Evolutionary conservation across 1,140 invertebrate species (phyloP).

Genomic region (Calliphora vicina): DNA sequence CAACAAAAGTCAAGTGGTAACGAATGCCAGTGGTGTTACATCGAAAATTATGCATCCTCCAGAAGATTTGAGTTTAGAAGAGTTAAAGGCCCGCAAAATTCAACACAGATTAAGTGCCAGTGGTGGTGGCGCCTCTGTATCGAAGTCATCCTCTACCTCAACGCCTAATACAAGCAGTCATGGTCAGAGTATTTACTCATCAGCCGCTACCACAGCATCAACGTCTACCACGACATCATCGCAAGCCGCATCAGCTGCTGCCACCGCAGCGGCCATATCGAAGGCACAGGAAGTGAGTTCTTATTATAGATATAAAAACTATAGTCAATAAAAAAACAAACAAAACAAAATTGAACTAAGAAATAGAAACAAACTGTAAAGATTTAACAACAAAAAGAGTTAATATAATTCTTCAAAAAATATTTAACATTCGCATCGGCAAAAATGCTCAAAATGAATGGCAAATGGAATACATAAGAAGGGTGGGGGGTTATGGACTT

Average conservation of each 20-base stretch:
- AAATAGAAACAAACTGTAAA: slow-evolving; percentile 41
- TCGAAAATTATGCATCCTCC: slow-evolving; percentile 94
- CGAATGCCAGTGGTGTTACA: slow-evolving; percentile 76
- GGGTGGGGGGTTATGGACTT: neutral
- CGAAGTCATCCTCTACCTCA: slow-evolving; percentile 39
- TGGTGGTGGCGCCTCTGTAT: slow-evolving; percentile 45
- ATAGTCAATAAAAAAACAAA: slow-evolving; percentile 59
- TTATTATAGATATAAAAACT: slow-evolving; percentile 63
- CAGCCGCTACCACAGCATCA: slow-evolving; percentile 47
- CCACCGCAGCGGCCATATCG: slow-evolving; percentile 55
- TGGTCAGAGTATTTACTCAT: slow-evolving; percentile 38
- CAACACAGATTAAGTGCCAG: slow-evolving; percentile 43
- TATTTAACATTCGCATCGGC: slow-evolving; percentile 23
- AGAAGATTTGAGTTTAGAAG: slow-evolving; percentile 93
- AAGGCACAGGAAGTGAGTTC: slow-evolving; percentile 64
- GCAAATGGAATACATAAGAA: neutral
- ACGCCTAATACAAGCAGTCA: slow-evolving; percentile 18
- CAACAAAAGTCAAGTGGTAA: slow-evolving; percentile 62
- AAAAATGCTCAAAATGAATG: neutral
- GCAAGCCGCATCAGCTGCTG: slow-evolving; percentile 51
- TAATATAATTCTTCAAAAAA: slow-evolving; percentile 2
- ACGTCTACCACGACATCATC: slow-evolving; percentile 52
- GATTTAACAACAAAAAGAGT: slow-evolving; percentile 33
- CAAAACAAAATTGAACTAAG: slow-evolving; percentile 47
- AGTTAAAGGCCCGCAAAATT: slow-evolving; percentile 78